These are phyloP conservation scores for Lasioglossum vierecki DNA, from an alignment of 2,888 invertebrate species.

Conservation along the genomic window DNA sequence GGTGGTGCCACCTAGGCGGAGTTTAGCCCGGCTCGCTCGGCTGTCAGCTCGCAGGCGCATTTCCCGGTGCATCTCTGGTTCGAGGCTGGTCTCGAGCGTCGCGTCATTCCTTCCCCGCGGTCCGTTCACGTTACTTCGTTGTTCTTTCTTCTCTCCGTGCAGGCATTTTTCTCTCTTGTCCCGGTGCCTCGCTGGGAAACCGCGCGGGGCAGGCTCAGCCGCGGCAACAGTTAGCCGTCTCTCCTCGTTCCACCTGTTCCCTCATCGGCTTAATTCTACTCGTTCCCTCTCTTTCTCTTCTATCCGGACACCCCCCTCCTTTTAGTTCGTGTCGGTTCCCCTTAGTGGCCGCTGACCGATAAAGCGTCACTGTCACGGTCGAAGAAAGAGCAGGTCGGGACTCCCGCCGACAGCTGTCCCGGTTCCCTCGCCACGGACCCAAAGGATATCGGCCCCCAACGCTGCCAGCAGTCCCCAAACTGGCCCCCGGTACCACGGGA, in stretches of 20 bases:
- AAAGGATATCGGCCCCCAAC: background rate
- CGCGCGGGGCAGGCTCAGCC: background rate
- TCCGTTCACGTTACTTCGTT: conserved; percentile 27
- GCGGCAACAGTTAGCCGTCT: conserved; percentile 15
- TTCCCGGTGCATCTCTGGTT: conserved; percentile 57
- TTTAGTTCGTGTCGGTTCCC: background rate
- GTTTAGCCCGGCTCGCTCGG: conserved; percentile 4
- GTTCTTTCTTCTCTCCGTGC: conserved; percentile 18
- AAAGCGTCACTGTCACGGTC: conserved; percentile 51
- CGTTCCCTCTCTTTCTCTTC: background rate
- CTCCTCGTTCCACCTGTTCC: background rate
- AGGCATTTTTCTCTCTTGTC: background rate
- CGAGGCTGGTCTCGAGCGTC: conserved; percentile 28
- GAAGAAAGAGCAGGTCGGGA: conserved; percentile 45
- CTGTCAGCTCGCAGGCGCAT: conserved; percentile 67
- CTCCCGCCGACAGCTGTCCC: conserved; percentile 22
- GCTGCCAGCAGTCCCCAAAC: background rate
- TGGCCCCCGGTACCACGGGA: background rate
- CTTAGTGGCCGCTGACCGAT: conserved; percentile 36
- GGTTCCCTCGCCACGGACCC: background rate
- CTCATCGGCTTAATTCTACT: background rate
- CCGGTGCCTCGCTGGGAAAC: background rate
- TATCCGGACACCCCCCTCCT: background rate
- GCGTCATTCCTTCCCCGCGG: conserved; percentile 65
- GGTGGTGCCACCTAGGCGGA: conserved; percentile 57